Evolutionary conservation across 2,113 vertebrate genomes (phyloP).

Genomic region (Phasianus colchicus): DNA sequence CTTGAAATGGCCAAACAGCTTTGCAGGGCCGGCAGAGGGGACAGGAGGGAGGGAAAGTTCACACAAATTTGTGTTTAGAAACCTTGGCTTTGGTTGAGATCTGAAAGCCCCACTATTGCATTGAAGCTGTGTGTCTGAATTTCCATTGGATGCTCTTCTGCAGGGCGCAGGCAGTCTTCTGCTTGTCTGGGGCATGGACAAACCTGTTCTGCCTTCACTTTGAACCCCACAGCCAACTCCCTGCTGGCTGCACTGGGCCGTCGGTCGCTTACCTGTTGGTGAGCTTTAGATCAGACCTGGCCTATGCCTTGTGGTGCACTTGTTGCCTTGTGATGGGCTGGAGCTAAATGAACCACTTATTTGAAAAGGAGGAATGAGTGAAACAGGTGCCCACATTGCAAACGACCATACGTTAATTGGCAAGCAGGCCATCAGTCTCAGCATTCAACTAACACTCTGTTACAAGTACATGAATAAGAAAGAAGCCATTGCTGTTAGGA

Average conservation of each 20-base stretch:
- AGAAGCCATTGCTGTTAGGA: not conserved
- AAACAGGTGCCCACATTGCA: not conserved
- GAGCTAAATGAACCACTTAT: not conserved
- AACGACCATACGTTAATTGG: not conserved
- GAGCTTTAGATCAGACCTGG: not conserved
- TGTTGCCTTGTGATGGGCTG: not conserved
- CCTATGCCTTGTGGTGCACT: fast-evolving
- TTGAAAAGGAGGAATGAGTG: not conserved
- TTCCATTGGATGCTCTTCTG: not conserved
- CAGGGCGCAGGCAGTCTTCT: not conserved
- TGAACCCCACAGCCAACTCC: not conserved
- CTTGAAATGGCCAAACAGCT: conserved; percentile 36
- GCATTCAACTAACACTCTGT: not conserved
- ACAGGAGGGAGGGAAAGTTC: conserved; percentile 44
- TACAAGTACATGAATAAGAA: not conserved
- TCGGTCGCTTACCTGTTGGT: not conserved
- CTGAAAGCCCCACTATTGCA: not conserved
- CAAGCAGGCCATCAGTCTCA: not conserved
- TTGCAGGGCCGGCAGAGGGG: not conserved
- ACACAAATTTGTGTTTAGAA: conserved; percentile 15
- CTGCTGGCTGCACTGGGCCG: not conserved
- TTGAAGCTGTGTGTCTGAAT: not conserved
- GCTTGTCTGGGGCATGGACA: not conserved
- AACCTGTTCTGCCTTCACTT: not conserved
- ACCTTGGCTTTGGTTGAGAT: not conserved